Evolutionary conservation across 2,113 vertebrate genomes (phyloP).

Genomic region (Hystrix cristata): DNA sequence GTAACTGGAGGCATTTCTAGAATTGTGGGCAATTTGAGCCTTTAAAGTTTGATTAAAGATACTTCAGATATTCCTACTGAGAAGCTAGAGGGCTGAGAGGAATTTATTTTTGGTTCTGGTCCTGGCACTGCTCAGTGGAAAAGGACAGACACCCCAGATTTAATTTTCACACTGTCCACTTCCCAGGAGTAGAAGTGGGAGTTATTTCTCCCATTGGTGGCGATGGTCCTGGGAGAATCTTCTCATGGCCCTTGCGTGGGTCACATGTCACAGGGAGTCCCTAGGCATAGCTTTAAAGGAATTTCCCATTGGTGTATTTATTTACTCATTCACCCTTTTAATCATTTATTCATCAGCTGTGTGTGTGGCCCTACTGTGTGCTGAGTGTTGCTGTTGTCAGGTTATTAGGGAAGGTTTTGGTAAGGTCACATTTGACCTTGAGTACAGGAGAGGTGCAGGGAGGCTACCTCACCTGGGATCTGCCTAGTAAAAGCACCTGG

Average conservation of each 20-base stretch:
- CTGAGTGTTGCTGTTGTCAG: not conserved
- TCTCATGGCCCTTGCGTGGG: not conserved
- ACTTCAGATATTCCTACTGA: slow-evolving; percentile 80
- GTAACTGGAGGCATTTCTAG: slow-evolving; percentile 88
- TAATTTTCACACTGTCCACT: not conserved
- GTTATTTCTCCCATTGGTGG: not conserved
- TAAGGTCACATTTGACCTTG: not conserved
- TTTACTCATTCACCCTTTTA: not conserved
- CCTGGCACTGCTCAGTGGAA: not conserved
- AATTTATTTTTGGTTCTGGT: slow-evolving; percentile 69
- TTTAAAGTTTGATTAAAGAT: slow-evolving; percentile 87
- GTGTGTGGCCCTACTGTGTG: not conserved
- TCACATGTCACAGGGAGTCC: not conserved
- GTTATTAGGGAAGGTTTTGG: not conserved
- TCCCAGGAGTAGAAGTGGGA: not conserved
- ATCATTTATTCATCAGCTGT: not conserved
- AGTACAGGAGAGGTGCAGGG: not conserved
- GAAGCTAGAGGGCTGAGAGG: slow-evolving; percentile 63
- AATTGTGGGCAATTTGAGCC: slow-evolving; percentile 86
- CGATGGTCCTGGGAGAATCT: not conserved
- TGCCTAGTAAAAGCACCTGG: not conserved
- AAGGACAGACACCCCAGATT: rapidly evolving
- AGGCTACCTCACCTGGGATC: not conserved
- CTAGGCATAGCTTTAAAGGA: not conserved
- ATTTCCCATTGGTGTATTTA: not conserved